These are phyloP conservation scores for Gisinianus flammeolus DNA, from an alignment of 2,888 invertebrate species.

Conservation along the genomic window DNA sequence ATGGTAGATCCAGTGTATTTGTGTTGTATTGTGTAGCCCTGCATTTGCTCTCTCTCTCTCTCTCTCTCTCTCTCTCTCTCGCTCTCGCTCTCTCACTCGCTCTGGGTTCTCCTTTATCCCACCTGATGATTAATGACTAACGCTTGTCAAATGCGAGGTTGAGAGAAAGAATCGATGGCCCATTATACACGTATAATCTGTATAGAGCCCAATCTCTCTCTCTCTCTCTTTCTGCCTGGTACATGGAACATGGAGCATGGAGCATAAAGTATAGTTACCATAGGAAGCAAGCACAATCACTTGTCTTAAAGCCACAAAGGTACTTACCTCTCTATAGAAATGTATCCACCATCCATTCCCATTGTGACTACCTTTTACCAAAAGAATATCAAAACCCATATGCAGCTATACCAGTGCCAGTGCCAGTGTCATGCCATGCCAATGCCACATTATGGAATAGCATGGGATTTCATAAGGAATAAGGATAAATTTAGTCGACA, in stretches of 20 bases:
- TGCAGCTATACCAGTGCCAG: not conserved
- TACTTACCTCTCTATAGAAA: constrained; percentile 9
- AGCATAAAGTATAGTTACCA: not conserved
- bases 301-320: constrained; percentile 30
- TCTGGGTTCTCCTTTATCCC: constrained; percentile 38
- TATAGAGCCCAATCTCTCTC: too few relatives aligned
- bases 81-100: not conserved
- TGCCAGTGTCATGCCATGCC: not conserved
- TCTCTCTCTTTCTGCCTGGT: not conserved
- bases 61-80: not conserved
- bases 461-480: constrained; percentile 4
- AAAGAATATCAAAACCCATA: not conserved
- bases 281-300: not conserved
- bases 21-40: constrained; percentile 6
- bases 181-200: constrained; percentile 46
- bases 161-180: constrained; percentile 55
- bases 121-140: constrained; percentile 57
- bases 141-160: constrained; percentile 56
- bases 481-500: constrained; percentile 9
- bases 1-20: not conserved
- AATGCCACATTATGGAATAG: not conserved
- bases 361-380: not conserved
- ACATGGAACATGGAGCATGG: not conserved
- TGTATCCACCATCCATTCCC: not conserved
- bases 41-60: not conserved